Evolutionary conservation across 2,113 vertebrate genomes (phyloP).

Genomic region (Neodontobutis hainanensis): DNA sequence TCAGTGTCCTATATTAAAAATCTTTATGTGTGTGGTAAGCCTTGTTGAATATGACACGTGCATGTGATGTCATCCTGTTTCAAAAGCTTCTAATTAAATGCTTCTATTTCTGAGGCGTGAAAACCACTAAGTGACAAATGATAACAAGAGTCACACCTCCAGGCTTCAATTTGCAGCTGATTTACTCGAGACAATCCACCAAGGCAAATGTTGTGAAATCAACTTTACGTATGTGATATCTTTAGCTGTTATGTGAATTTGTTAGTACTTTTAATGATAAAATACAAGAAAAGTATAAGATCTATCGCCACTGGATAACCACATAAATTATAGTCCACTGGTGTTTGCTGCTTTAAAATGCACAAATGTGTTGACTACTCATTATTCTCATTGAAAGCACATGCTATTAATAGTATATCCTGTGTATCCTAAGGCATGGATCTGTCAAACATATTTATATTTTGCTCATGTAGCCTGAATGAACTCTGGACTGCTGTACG

Average conservation of each 20-base stretch:
- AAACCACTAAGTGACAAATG: slow-evolving; percentile 1
- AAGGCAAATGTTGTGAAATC: neutral
- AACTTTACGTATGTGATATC: neutral
- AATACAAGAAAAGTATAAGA: too few species aligned
- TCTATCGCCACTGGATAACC: too few species aligned
- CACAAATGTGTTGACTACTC: neutral
- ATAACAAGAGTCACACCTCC: slow-evolving; percentile 1
- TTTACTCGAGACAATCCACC: neutral
- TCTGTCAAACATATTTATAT: neutral
- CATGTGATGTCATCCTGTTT: neutral
- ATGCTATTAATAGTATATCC: neutral
- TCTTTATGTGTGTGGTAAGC: neutral
- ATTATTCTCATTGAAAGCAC: neutral
- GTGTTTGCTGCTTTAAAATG: neutral
- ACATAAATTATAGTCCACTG: too few species aligned
- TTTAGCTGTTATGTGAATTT: neutral
- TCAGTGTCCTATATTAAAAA: neutral
- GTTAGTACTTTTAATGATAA: neutral
- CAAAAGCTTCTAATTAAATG: slow-evolving; percentile 16
- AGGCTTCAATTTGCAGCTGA: slow-evolving; percentile 6
- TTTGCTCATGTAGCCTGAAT: neutral
- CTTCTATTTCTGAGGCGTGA: slow-evolving; percentile 4
- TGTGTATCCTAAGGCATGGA: neutral
- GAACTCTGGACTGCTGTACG: neutral
- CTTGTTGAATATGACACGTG: neutral